Percentiles rank a stretch among this genome's conserved stretches.
Conservation (phyloP, 2,888 invertebrate genomes). For the Prenolepis imparis region DNA sequence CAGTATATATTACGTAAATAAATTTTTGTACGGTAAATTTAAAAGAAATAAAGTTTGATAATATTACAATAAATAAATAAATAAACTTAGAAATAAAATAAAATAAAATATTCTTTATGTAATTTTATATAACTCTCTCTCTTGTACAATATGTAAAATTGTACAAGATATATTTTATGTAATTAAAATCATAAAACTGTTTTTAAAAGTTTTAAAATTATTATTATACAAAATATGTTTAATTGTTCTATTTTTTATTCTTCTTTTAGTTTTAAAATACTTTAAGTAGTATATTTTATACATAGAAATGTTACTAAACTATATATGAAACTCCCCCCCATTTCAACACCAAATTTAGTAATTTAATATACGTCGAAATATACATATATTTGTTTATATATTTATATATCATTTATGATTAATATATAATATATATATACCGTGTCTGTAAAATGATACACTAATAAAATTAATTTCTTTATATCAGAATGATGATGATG, state of each 20-base stretch:
- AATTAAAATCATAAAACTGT: neutral
- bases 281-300: too few species aligned
- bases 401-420: too few species aligned
- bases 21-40: neutral
- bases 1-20: neutral
- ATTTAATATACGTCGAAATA: too few species aligned
- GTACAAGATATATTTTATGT: too few species aligned
- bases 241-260: too few species aligned
- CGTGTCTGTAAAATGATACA: neutral
- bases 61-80: neutral
- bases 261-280: too few species aligned
- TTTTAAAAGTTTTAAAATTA: neutral
- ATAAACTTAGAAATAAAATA: neutral
- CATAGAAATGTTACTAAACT: too few species aligned
- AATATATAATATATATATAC: too few species aligned
- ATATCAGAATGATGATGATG: too few species aligned
- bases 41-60: neutral
- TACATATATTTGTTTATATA: too few species aligned
- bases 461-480: neutral
- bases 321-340: too few species aligned
- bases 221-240: neutral
- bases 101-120: neutral
- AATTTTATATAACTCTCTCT: neutral
- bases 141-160: too few species aligned
- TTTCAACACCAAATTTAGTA: neutral